These are phyloP conservation scores for Chloroceryle inda DNA, from an alignment of 2,797 vertebrate genomes.

Conservation along the genomic window DNA sequence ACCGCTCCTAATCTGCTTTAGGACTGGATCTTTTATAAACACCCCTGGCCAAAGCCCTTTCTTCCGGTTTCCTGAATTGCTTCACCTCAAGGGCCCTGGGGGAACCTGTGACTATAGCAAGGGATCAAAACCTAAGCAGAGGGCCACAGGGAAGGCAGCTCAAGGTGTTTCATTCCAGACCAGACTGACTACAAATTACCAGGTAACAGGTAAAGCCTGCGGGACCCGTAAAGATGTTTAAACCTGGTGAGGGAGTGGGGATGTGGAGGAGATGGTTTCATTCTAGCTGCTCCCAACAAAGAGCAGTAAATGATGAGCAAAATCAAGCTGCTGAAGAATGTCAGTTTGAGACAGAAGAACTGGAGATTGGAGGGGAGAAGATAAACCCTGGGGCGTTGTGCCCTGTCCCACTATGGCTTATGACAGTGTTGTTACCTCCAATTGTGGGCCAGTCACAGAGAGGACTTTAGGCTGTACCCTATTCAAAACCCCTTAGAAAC, in stretches of 20 bases:
- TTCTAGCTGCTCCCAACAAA: not conserved
- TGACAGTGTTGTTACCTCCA: not conserved
- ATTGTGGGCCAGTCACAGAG: rapidly evolving
- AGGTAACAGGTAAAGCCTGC: not conserved
- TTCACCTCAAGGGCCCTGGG: conserved; percentile 63
- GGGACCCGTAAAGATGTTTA: not conserved
- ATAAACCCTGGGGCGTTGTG: not conserved
- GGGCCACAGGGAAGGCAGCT: not conserved
- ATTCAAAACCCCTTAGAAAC: not conserved
- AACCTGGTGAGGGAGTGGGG: not conserved
- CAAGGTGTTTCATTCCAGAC: not conserved
- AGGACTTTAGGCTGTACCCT: not conserved
- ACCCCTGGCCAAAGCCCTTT: conserved; percentile 60
- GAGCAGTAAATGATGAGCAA: not conserved
- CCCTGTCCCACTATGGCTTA: not conserved
- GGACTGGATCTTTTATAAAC: conserved; percentile 57
- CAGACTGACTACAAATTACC: not conserved
- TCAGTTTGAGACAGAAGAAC: not conserved
- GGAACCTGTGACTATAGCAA: conserved; percentile 1
- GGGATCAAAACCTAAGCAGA: conserved; percentile 13
- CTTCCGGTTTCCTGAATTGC: conserved; percentile 60
- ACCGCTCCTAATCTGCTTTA: conserved; percentile 72
- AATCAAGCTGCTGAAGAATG: not conserved
- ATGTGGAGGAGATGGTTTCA: not conserved
- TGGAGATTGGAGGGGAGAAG: not conserved